phyloP scores from a whole-genome alignment of 2,113 vertebrate species.

The Hyla sarda region DNA sequence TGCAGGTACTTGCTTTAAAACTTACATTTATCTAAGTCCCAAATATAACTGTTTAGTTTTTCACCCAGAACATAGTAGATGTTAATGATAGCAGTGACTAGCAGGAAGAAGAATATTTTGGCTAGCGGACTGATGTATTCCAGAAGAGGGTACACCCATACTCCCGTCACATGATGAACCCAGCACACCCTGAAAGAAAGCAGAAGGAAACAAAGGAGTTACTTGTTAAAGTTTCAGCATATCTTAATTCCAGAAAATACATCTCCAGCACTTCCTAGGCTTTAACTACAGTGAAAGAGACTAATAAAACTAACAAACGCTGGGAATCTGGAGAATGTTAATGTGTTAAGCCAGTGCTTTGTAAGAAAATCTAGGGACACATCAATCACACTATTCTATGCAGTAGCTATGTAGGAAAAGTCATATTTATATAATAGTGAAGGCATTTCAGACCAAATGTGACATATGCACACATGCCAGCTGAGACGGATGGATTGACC shows the following conservation, averaged over 20 bases:
- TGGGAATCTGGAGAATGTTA: constrained; percentile 48
- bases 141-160: constrained; percentile 96
- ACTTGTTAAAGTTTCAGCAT: constrained; percentile 44
- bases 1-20: constrained; percentile 57
- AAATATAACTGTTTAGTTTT: constrained; percentile 93
- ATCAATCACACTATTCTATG: constrained; percentile 18
- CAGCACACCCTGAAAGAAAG: constrained; percentile 87
- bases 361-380: constrained; percentile 25
- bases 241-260: constrained; percentile 22
- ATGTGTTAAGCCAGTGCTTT: constrained; percentile 28
- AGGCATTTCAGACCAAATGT: constrained; percentile 2
- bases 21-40: constrained; percentile 88
- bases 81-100: constrained; percentile 77
- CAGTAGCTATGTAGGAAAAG: not conserved
- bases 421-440: constrained; percentile 32
- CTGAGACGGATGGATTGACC: not conserved
- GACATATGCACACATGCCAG: constrained; percentile 18
- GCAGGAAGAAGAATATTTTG: constrained; percentile 85
- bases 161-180: constrained; percentile 94
- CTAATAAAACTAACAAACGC: constrained; percentile 39
- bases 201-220: constrained; percentile 59
- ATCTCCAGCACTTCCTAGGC: constrained; percentile 10
- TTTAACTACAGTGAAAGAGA: constrained; percentile 25
- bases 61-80: constrained; percentile 92
- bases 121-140: constrained; percentile 83